Evolutionary conservation across 1,140 invertebrate species (phyloP).

Genomic region (Heliconius melpomene): DNA sequence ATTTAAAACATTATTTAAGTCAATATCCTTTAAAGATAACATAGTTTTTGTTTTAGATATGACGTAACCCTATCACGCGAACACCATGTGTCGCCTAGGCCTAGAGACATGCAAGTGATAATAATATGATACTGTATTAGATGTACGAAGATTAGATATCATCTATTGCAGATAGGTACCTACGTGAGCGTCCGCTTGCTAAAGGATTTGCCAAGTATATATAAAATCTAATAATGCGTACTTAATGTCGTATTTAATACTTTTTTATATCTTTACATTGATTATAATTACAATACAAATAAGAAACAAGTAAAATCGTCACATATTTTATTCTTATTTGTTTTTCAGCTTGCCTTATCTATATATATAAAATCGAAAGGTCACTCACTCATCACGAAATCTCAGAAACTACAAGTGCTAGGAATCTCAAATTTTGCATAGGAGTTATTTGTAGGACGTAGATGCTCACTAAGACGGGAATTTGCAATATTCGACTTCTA

Average conservation of each 20-base stretch:
- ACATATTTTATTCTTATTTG: too few species aligned
- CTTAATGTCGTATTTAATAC: not conserved
- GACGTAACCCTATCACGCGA: not conserved
- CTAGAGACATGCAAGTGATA: conserved; percentile 2
- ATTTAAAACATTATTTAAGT: not conserved
- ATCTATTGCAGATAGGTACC: not conserved
- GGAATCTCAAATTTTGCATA: too few species aligned
- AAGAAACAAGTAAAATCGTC: too few species aligned
- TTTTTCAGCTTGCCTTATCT: too few species aligned
- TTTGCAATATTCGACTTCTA: too few species aligned
- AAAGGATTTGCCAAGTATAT: not conserved
- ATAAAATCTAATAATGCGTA: not conserved
- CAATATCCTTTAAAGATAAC: not conserved
- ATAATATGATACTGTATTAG: not conserved
- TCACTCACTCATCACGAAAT: too few species aligned
- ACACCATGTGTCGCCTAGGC: conserved; percentile 1
- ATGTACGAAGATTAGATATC: not conserved
- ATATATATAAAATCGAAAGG: too few species aligned
- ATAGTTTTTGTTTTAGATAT: not conserved
- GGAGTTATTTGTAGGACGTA: too few species aligned
- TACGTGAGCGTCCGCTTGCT: not conserved
- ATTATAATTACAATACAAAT: too few species aligned
- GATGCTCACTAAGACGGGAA: too few species aligned
- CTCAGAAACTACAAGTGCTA: too few species aligned
- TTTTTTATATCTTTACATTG: not conserved